Conservation (phyloP, 2,888 invertebrate genomes). For the Acanthacorydalis orientalis region DNA sequence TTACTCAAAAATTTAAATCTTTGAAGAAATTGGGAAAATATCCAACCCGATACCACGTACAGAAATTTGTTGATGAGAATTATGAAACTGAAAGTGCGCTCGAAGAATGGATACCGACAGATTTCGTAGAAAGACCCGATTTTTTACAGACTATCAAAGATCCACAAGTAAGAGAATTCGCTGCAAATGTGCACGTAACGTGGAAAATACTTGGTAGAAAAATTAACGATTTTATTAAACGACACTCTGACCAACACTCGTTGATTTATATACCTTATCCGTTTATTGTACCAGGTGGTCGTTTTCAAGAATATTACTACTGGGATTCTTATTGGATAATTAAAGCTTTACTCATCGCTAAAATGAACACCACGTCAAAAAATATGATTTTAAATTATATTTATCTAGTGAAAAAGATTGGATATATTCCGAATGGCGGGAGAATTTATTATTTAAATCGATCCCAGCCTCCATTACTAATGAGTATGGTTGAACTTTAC, state of each 20-base stretch:
- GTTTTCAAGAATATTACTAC: slow-evolving; percentile 63
- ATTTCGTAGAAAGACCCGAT: slow-evolving; percentile 37
- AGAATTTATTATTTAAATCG: slow-evolving; percentile 59
- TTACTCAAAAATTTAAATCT: slow-evolving; percentile 35
- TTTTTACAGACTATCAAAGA: slow-evolving; percentile 42
- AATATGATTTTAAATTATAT: slow-evolving; percentile 67
- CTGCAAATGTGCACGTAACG: slow-evolving; percentile 37
- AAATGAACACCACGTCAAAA: slow-evolving; percentile 53
- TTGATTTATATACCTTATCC: slow-evolving; percentile 28
- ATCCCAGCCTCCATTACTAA: slow-evolving; percentile 53
- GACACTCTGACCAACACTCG: slow-evolving; percentile 26
- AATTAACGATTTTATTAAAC: slow-evolving; percentile 35
- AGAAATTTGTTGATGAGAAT: slow-evolving; percentile 30
- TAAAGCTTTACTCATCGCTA: slow-evolving; percentile 58
- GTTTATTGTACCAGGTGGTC: slow-evolving; percentile 53
- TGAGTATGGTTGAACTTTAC: slow-evolving; percentile 56
- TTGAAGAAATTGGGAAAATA: slow-evolving; percentile 23
- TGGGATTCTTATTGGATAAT: slow-evolving; percentile 85
- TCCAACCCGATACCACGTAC: slow-evolving; percentile 8
- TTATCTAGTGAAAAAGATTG: slow-evolving; percentile 43
- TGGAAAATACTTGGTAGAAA: slow-evolving; percentile 46
- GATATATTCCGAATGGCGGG: slow-evolving; percentile 68
- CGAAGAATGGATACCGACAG: slow-evolving; percentile 39
- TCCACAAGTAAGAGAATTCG: slow-evolving; percentile 38
- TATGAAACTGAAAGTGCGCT: slow-evolving; percentile 42